These are phyloP conservation scores for Serilophus lunatus DNA, from an alignment of 2,113 vertebrate genomes.

Conservation along the genomic window DNA sequence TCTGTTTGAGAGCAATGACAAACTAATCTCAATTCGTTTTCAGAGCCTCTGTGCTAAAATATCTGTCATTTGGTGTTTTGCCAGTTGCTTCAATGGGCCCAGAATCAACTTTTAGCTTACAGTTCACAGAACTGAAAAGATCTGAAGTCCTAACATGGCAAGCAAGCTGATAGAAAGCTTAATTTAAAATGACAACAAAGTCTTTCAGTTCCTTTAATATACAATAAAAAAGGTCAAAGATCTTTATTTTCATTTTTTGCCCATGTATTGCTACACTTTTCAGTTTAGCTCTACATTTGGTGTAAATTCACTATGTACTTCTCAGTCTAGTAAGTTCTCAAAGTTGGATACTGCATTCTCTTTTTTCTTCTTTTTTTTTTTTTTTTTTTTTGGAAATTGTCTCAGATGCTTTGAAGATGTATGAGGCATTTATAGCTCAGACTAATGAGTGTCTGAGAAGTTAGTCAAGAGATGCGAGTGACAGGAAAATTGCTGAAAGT, in stretches of 20 bases:
- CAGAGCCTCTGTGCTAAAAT: neutral
- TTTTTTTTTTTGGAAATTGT: neutral
- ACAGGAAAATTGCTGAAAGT: neutral
- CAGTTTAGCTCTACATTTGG: neutral
- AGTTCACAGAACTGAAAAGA: neutral
- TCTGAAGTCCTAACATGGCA: neutral
- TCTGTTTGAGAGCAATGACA: neutral
- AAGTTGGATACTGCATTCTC: rapidly evolving
- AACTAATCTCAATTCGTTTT: neutral
- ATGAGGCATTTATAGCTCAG: neutral
- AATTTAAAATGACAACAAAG: neutral
- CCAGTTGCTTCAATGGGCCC: neutral
- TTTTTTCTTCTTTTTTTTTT: neutral
- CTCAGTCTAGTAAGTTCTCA: neutral
- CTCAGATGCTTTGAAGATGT: neutral
- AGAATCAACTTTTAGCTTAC: neutral
- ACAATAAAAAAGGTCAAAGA: neutral
- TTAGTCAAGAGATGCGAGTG: neutral
- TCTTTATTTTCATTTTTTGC: neutral
- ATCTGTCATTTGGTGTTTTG: neutral
- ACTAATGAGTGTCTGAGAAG: neutral
- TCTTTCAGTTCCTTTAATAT: neutral
- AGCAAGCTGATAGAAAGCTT: neutral
- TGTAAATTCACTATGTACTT: neutral
- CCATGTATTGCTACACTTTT: neutral